Evolutionary conservation across 2,113 vertebrate species (phyloP).

Genomic region (Limnothrissa miodon): DNA sequence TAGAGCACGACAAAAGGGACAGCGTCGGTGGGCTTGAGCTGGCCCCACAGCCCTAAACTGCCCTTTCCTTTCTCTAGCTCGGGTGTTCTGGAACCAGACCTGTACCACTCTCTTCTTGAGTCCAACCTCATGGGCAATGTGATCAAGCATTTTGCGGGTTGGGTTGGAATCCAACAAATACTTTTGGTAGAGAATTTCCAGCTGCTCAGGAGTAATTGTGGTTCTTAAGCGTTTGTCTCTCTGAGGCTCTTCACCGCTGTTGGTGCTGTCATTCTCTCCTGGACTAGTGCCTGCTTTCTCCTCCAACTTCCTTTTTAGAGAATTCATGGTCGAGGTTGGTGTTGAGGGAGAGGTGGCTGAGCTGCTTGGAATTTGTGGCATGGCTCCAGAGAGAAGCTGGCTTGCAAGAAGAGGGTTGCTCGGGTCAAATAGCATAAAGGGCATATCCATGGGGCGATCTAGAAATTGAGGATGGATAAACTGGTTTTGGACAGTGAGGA

Average conservation of each 20-base stretch:
- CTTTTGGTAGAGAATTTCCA: constrained; percentile 97
- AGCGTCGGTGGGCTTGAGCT: constrained; percentile 93
- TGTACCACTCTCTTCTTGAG: constrained; percentile 99
- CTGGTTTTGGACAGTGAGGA: constrained; percentile 95
- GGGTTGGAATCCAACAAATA: constrained; percentile 97
- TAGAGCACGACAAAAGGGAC: constrained; percentile 95
- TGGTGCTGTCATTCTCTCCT: constrained; percentile 93
- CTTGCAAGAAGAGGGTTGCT: constrained; percentile 93
- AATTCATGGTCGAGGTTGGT: constrained; percentile 94
- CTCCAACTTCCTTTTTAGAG: constrained; percentile 95
- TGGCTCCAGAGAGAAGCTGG: constrained; percentile 89
- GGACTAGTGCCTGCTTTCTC: constrained; percentile 95
- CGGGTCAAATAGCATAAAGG: constrained; percentile 98
- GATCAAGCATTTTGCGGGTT: constrained; percentile 97
- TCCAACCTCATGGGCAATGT: constrained; percentile 97
- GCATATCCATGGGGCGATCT: constrained; percentile 93
- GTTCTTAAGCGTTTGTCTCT: constrained; percentile 95
- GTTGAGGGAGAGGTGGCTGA: constrained; percentile 94
- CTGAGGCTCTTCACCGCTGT: constrained; percentile 94
- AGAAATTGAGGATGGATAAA: constrained; percentile 97
- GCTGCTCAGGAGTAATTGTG: constrained; percentile 98
- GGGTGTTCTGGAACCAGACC: constrained; percentile 98
- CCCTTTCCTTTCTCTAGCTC: constrained; percentile 94
- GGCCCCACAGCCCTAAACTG: constrained; percentile 97
- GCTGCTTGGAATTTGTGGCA: constrained; percentile 90